Percentiles rank a stretch among this genome's conserved stretches.
Evolutionary conservation across 1,140 invertebrate species (phyloP).

Genomic region (Caenorhabditis elegans): DNA sequence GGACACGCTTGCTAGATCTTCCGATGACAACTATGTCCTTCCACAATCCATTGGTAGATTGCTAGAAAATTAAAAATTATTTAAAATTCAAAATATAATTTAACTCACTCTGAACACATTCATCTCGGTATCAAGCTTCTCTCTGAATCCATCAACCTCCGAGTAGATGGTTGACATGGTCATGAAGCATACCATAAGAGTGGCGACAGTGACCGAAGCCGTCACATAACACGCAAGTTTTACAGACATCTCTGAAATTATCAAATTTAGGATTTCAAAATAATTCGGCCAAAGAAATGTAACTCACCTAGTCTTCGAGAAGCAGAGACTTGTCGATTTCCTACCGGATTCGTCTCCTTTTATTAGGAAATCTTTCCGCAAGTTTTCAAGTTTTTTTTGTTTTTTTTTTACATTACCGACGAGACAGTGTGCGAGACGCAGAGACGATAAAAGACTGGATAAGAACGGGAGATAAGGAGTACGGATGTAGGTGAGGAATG

Average conservation of each 20-base stretch:
- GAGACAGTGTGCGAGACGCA: background rate
- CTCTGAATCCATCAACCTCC: conserved; percentile 46
- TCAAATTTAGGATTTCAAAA: no score
- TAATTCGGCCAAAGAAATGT: no score
- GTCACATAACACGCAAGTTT: conserved; percentile 46
- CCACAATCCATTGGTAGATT: conserved; percentile 49
- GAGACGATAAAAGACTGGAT: background rate
- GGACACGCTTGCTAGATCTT: conserved; percentile 33
- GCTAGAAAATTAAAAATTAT: conserved; percentile 5
- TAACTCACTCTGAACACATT: conserved; percentile 44
- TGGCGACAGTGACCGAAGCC: conserved; percentile 39
- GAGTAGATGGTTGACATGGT: conserved; percentile 44
- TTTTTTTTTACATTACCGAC: no score
- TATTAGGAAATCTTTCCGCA: conserved; percentile 24
- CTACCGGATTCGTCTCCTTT: background rate
- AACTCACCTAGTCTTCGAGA: conserved; percentile 11
- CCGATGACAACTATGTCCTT: conserved; percentile 45
- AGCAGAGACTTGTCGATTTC: conserved; percentile 9
- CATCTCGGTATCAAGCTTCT: conserved; percentile 48
- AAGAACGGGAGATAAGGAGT: conserved; percentile 19
- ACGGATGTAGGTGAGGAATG: conserved; percentile 21
- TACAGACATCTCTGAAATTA: conserved; percentile 51
- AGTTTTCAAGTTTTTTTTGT: conserved; percentile 15
- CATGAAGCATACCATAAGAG: conserved; percentile 44
- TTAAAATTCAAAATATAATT: conserved; percentile 11